Evolutionary conservation across 2,888 invertebrate species (phyloP).

Genomic region (Blera fallax): DNA sequence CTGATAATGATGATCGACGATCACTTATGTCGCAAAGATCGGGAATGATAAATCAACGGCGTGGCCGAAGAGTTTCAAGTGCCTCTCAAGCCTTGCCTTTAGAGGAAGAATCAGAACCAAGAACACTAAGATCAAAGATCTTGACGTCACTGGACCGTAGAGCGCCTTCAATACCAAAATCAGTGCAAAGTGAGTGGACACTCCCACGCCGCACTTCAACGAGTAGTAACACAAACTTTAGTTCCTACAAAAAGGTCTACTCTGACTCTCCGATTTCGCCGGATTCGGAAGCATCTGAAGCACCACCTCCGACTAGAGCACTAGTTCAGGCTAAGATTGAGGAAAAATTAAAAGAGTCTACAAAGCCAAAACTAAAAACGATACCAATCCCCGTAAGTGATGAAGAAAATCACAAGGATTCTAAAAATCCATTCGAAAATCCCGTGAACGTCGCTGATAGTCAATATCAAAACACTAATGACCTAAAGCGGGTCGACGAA

Average conservation of each 20-base stretch:
- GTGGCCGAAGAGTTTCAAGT: constrained; percentile 78
- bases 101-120: constrained; percentile 75
- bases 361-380: constrained; percentile 45
- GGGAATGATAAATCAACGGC: constrained; percentile 75
- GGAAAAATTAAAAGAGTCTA: constrained; percentile 78
- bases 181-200: constrained; percentile 78
- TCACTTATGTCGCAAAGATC: constrained; percentile 80
- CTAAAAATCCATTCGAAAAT: constrained; percentile 4
- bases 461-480: constrained; percentile 64
- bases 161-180: constrained; percentile 77
- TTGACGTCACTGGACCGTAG: constrained; percentile 75
- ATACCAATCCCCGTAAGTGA: background rate
- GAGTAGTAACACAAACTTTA: constrained; percentile 59
- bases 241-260: constrained; percentile 76
- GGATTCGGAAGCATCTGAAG: constrained; percentile 80
- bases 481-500: constrained; percentile 48
- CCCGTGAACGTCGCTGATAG: constrained; percentile 52
- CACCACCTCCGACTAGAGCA: constrained; percentile 76
- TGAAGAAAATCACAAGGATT: constrained; percentile 41
- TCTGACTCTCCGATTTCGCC: constrained; percentile 77
- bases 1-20: constrained; percentile 83
- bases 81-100: constrained; percentile 78
- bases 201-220: constrained; percentile 75
- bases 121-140: constrained; percentile 74
- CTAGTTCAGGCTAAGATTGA: constrained; percentile 81